A percentile compares a stretch with the other conserved stretches of the same genome.
phyloP scores from a whole-genome alignment of 2,797 vertebrate genomes.

The Coregonus ussuriensis region DNA sequence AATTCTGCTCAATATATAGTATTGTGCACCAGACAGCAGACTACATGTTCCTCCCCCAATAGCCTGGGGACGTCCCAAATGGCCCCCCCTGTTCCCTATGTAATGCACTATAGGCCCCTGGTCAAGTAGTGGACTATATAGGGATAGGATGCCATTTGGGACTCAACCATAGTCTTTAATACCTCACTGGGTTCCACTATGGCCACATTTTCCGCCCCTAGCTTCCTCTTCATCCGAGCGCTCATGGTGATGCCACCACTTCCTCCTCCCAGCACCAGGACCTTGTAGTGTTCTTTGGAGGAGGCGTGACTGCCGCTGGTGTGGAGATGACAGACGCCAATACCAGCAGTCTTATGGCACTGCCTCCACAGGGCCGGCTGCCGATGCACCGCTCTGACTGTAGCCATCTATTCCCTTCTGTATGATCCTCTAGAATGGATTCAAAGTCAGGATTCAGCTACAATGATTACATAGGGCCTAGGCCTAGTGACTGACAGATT shows the following conservation, averaged over 20 bases:
- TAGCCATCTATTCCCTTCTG: neutral
- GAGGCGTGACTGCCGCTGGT: constrained; percentile 66
- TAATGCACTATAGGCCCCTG: neutral
- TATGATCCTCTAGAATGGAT: neutral
- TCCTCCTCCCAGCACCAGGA: constrained; percentile 92
- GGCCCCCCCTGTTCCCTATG: neutral
- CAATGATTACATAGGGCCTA: neutral
- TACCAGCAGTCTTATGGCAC: constrained; percentile 24
- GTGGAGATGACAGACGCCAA: constrained; percentile 68
- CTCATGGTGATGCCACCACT: constrained; percentile 90
- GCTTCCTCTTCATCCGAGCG: constrained; percentile 88
- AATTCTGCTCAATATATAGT: neutral
- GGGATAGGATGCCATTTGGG: neutral
- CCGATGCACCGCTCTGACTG: constrained; percentile 3
- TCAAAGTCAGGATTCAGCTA: neutral
- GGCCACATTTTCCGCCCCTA: constrained; percentile 89
- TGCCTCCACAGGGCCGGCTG: constrained; percentile 44
- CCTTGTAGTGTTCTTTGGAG: constrained; percentile 85
- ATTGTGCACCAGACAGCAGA: neutral
- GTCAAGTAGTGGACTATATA: neutral
- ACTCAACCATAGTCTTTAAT: neutral
- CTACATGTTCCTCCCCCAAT: neutral
- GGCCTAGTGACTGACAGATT: neutral
- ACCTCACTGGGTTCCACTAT: constrained; percentile 93
- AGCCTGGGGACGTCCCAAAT: neutral